Conservation (phyloP, 2,797 vertebrate genomes). For the Betta splendens region DNA sequence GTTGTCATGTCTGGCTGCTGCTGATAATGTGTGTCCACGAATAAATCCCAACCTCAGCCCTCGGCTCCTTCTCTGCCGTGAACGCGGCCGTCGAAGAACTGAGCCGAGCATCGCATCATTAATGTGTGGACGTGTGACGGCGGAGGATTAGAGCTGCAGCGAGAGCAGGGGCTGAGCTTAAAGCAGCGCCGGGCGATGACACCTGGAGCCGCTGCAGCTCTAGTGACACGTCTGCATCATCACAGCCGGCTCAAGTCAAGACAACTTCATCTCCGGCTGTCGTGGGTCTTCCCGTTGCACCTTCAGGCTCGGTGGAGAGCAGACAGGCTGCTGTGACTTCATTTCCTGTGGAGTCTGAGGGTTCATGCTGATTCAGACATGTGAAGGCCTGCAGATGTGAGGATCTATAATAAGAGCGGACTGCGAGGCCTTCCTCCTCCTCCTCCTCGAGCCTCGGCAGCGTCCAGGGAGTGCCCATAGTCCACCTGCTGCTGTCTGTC, state of each 20-base stretch:
- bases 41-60: conserved; percentile 52
- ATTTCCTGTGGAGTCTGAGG: conserved; percentile 6
- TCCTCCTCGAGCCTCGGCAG: conserved; percentile 50
- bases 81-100: conserved; percentile 27
- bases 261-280: too few species aligned
- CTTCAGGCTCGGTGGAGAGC: too few species aligned
- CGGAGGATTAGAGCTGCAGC: conserved; percentile 19
- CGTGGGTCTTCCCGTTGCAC: too few species aligned
- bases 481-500: conserved; percentile 73
- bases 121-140: conserved; percentile 28
- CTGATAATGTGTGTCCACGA: conserved; percentile 49
- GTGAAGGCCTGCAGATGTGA: conserved; percentile 66
- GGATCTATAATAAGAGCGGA: conserved; percentile 65
- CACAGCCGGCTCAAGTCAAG: conserved; percentile 18
- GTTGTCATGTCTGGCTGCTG: conserved; percentile 33
- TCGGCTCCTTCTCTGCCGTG: conserved; percentile 49
- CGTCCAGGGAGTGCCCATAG: conserved; percentile 55
- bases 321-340: too few species aligned
- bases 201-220: neutral
- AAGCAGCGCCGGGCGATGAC: too few species aligned
- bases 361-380: conserved; percentile 13
- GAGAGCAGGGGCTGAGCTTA: conserved; percentile 11
- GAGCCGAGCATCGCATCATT: conserved; percentile 42
- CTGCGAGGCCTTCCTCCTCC: conserved; percentile 59
- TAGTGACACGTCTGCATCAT: conserved; percentile 10